Evolutionary conservation across 2,113 vertebrate genomes (phyloP), one percentile per base, ranked within the genome.

Genomic region (Rhea americana): DNA sequence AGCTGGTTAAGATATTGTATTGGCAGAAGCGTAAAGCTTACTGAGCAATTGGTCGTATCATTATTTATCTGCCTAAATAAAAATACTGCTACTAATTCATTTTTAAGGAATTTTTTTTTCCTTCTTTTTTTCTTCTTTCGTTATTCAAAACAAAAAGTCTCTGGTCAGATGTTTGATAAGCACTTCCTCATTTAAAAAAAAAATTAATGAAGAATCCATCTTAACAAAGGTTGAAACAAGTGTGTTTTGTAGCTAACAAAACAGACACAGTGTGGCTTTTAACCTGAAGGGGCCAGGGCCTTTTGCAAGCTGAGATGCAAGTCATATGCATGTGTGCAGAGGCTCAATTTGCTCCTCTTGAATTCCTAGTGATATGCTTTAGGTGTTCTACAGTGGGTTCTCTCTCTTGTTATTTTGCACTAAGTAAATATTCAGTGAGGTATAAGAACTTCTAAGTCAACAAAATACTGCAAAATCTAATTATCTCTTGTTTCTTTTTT

Each of bases 341-440:
- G 11, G 2, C 53, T 32, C 17, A 55, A 68, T 50, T 76, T 68
- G 2, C 3, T 5, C 11, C 58, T 39, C 50, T 66, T 53, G 50
- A 51, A 78, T 53, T 71, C 28, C 22, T 67, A 45, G 11, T 3
- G 1, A 12, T 37, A 75, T 19, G 67, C 6, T 11, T 14, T 21
- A 72, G 7, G 5, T 68, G 12, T 63, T 61, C 25, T 85, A 7
- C 19, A 55, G n/a, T 32, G 7, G 13, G 19, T 71, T 32, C 6
- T 65, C 4, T 53, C 10, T 77, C 24, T 55, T 72, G 4, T 13
- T 50, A 11, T 28, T 1, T 0, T 48, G 2, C 6, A 18, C 37
- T 71, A 78, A 74, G 58, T 74, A 73, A 41, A 59, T 39, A 59
- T 68, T 83, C 73, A 7, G 2, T 18, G 2, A 90, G 35, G 13